phyloP scores from a whole-genome alignment of 2,113 vertebrate species.

The Dasyprocta punctata region DNA sequence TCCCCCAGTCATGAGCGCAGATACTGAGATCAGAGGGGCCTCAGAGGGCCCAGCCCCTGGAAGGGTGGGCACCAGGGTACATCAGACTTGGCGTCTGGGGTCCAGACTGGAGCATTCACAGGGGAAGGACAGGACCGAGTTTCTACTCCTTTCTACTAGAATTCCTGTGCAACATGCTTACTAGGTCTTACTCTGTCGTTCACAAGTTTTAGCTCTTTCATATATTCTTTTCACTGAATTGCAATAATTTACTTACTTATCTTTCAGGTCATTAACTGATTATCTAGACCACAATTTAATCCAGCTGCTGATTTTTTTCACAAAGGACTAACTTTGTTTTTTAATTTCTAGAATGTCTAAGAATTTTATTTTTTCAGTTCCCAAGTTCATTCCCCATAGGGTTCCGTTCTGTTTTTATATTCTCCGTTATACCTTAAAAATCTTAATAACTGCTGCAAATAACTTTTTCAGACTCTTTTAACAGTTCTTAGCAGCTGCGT shows the following conservation, averaged over 20 bases:
- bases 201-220: neutral
- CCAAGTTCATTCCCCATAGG: neutral
- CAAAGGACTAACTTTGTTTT: neutral
- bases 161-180: neutral
- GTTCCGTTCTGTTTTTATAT: neutral
- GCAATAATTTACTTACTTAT: neutral
- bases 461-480: neutral
- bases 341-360: neutral
- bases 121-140: neutral
- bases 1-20: neutral
- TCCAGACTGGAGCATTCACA: neutral
- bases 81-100: too few species aligned
- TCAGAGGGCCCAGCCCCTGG: neutral
- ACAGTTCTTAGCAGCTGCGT: neutral
- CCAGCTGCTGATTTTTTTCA: neutral
- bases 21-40: too few species aligned
- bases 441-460: neutral
- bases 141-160: neutral
- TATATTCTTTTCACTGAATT: neutral
- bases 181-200: neutral
- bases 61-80: too few species aligned
- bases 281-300: neutral
- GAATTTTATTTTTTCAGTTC: neutral
- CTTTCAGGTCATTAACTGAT: neutral
- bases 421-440: neutral